Evolutionary conservation across 2,113 vertebrate species (phyloP).

Genomic region (Equus quagga): DNA sequence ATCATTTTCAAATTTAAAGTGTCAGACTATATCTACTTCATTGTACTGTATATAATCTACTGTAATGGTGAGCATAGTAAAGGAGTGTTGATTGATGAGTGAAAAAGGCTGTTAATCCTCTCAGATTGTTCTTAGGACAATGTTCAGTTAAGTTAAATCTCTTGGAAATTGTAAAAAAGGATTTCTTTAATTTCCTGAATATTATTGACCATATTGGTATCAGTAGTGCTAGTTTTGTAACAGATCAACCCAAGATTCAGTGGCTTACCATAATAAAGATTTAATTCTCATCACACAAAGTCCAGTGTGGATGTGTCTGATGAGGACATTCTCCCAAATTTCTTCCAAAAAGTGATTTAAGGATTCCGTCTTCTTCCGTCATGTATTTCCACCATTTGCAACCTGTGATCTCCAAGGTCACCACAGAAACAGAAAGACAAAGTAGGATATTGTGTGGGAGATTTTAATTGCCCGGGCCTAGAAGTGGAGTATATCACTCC

Average conservation of each 20-base stretch:
- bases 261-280: neutral
- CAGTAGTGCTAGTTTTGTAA: neutral
- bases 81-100: neutral
- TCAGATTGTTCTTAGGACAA: neutral
- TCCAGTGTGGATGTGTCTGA: neutral
- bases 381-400: slow-evolving; percentile 16
- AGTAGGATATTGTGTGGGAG: neutral
- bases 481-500: neutral
- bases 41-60: neutral
- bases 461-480: neutral
- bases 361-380: neutral
- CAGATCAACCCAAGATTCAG: neutral
- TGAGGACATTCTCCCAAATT: neutral
- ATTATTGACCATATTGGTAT: neutral
- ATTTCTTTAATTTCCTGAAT: neutral
- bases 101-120: neutral
- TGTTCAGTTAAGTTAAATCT: neutral
- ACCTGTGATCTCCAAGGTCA: neutral
- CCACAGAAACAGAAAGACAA: neutral
- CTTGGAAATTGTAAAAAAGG: neutral
- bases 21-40: neutral
- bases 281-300: slow-evolving; percentile 11
- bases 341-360: slow-evolving; percentile 18
- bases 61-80: neutral
- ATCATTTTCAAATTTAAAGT: neutral